Evolutionary conservation across 30 jellyfish, hydroid and myxozoan species (phyloP).

Genomic region (Turritopsis dohrnii): DNA sequence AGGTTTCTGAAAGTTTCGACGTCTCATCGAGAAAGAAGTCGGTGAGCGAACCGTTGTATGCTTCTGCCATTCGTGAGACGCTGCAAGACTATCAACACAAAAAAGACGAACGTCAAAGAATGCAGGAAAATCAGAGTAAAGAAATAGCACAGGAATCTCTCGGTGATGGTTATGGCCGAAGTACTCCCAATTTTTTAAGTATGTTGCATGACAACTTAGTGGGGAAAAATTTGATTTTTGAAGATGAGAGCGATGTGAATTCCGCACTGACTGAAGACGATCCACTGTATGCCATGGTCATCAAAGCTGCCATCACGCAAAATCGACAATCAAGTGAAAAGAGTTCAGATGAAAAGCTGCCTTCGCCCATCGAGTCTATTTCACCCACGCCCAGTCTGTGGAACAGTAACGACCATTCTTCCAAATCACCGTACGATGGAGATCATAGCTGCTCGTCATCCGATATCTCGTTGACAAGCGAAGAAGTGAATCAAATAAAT

Average conservation of each 20-base stretch:
- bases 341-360: neutral
- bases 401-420: neutral
- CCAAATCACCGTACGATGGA: slow-evolving; percentile 4
- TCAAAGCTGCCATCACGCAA: slow-evolving; percentile 27
- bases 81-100: slow-evolving; percentile 22
- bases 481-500: slow-evolving; percentile 24
- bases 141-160: neutral
- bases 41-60: slow-evolving; percentile 23
- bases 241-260: slow-evolving; percentile 23
- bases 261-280: slow-evolving; percentile 3
- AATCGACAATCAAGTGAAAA: slow-evolving; percentile 5
- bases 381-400: neutral
- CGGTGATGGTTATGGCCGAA: neutral
- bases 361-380: neutral
- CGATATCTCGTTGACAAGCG: slow-evolving; percentile 30
- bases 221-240: neutral
- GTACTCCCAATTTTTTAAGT: slow-evolving; percentile 18
- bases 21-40: neutral
- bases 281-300: slow-evolving; percentile 33
- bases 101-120: slow-evolving; percentile 21
- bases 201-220: slow-evolving; percentile 25
- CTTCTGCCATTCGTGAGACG: slow-evolving; percentile 16
- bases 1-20: slow-evolving; percentile 8
- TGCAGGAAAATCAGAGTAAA: neutral
- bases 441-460: slow-evolving; percentile 35